Percentiles rank a stretch among this genome's conserved stretches.
These are phyloP conservation scores for Eulacestoma nigropectus DNA, from an alignment of 2,113 vertebrate genomes.

Conservation along the genomic window DNA sequence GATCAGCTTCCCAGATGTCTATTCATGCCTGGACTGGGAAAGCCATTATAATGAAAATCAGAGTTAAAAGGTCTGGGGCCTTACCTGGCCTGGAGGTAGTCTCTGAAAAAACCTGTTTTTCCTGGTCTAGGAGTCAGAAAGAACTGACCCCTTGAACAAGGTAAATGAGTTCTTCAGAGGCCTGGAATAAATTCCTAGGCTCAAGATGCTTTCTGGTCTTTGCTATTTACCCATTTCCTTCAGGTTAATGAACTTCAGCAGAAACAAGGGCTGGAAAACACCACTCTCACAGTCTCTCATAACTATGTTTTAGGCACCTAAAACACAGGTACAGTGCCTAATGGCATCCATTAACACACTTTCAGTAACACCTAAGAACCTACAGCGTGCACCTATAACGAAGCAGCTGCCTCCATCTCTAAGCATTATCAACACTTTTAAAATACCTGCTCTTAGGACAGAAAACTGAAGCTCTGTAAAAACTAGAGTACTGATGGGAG, in stretches of 20 bases:
- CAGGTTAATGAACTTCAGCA: background rate
- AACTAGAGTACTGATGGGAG: fast-evolving
- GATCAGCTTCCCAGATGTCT: slow-evolving; percentile 26
- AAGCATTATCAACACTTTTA: background rate
- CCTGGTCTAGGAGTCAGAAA: slow-evolving; percentile 17
- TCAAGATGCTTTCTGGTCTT: background rate
- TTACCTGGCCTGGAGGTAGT: slow-evolving; percentile 28
- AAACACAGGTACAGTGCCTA: background rate
- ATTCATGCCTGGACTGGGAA: slow-evolving; percentile 22
- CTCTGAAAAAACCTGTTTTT: slow-evolving; percentile 45
- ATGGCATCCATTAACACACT: background rate
- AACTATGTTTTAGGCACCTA: background rate
- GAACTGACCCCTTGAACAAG: slow-evolving; percentile 31
- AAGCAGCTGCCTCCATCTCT: background rate
- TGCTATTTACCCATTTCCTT: background rate
- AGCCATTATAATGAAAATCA: slow-evolving; percentile 37
- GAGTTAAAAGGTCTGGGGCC: slow-evolving; percentile 33
- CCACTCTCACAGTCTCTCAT: background rate
- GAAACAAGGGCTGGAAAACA: background rate
- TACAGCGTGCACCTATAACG: fast-evolving
- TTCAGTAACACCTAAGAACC: background rate
- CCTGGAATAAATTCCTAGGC: background rate
- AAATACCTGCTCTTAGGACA: background rate
- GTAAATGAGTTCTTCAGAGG: slow-evolving; percentile 1
- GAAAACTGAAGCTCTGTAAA: background rate